Evolutionary conservation across 2,888 invertebrate genomes (phyloP).

Genomic region (Drosophila atripex): DNA sequence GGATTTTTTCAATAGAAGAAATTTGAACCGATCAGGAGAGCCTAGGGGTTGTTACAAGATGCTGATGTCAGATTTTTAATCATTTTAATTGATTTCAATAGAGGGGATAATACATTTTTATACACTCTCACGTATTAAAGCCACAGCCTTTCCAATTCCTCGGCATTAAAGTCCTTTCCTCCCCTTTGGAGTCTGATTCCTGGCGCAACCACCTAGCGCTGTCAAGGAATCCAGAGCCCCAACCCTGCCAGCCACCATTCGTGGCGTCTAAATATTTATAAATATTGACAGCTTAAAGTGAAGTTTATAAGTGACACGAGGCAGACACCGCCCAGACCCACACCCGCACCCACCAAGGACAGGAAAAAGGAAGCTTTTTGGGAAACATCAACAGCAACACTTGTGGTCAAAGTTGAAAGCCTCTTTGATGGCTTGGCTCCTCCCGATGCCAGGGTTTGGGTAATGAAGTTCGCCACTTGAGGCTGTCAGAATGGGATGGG

Average conservation of each 20-base stretch:
- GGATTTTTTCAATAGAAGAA: neutral
- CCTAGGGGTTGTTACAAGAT: slow-evolving; percentile 2
- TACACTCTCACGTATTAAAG: neutral
- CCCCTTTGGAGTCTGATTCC: slow-evolving; percentile 1
- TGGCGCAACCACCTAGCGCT: slow-evolving; percentile 26
- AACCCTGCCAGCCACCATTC: slow-evolving; percentile 21
- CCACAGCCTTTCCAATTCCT: neutral
- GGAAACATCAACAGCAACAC: slow-evolving; percentile 55
- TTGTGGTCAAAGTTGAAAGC: slow-evolving; percentile 77
- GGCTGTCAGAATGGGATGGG: slow-evolving; percentile 56
- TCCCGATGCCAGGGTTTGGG: slow-evolving; percentile 41
- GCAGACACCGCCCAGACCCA: slow-evolving; percentile 26
- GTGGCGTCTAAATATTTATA: slow-evolving; percentile 73
- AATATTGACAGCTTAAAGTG: slow-evolving; percentile 78
- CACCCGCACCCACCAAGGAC: neutral
- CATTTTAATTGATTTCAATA: slow-evolving; percentile 4
- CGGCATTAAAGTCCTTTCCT: neutral
- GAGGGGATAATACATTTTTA: neutral
- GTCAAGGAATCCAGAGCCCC: slow-evolving; percentile 2
- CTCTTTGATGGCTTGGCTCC: slow-evolving; percentile 67
- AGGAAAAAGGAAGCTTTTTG: slow-evolving; percentile 62
- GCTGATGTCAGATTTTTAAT: neutral
- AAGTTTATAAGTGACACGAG: slow-evolving; percentile 74
- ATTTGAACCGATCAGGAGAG: neutral
- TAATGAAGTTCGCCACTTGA: slow-evolving; percentile 72